phyloP scores from a whole-genome alignment of 2,888 invertebrate species.

The Andrena praecox region DNA sequence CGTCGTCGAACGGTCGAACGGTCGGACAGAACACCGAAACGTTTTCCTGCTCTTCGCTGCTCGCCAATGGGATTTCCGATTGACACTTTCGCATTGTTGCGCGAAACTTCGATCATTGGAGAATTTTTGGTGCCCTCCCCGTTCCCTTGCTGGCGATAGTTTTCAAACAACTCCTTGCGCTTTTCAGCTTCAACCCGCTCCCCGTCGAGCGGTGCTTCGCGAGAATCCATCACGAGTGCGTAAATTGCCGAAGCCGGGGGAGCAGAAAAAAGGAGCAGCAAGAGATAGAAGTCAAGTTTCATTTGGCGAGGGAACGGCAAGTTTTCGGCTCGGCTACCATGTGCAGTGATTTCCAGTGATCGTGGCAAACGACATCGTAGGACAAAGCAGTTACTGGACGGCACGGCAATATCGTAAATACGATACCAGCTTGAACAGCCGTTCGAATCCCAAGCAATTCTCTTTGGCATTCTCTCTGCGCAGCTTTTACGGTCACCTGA shows the following conservation, averaged over 20 bases:
- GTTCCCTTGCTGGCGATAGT: not conserved
- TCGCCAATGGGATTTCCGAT: constrained; percentile 52
- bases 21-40: constrained; percentile 32
- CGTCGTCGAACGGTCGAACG: constrained; percentile 29
- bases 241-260: not conserved
- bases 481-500: constrained; percentile 69
- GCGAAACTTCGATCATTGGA: not conserved
- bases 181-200: not conserved
- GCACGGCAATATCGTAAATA: constrained; percentile 74
- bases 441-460: constrained; percentile 67
- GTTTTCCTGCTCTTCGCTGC: constrained; percentile 26
- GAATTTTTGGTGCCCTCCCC: constrained; percentile 1
- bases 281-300: constrained; percentile 54
- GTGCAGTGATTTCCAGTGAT: constrained; percentile 54
- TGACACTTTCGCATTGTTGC: constrained; percentile 33
- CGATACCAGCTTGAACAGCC: constrained; percentile 68
- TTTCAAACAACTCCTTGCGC: not conserved
- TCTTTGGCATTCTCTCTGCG: constrained; percentile 60
- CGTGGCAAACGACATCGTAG: constrained; percentile 56
- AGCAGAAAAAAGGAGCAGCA: not conserved
- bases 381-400: constrained; percentile 64
- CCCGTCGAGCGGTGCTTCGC: too few species aligned
- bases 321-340: constrained; percentile 30
- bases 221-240: not conserved
- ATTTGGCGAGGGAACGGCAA: not conserved